phyloP scores from a whole-genome alignment of 2,797 vertebrate genomes.

The Gadopsis marmoratus region DNA sequence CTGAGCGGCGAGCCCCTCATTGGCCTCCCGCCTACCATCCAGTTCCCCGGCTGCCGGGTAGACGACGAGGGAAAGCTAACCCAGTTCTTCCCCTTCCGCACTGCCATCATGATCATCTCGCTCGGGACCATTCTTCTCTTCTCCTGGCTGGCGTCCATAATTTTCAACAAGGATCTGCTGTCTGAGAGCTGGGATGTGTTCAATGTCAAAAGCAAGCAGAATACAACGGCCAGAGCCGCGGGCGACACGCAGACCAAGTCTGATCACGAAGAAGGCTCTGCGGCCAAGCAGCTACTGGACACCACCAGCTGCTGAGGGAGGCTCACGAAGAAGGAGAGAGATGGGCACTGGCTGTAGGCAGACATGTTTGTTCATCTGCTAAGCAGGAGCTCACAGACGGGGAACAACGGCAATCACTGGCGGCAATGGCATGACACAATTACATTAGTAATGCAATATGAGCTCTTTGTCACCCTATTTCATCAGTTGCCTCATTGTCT shows the following conservation, averaged over 20 bases:
- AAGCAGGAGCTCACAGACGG: conserved; percentile 29
- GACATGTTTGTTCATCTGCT: conserved; percentile 17
- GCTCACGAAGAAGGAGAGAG: conserved; percentile 14
- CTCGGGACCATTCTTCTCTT: conserved; percentile 76
- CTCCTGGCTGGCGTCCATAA: conserved; percentile 73
- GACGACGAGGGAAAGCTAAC: conserved; percentile 68
- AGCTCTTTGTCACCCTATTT: conserved; percentile 16
- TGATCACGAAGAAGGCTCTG: neutral
- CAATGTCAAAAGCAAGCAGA: conserved; percentile 67
- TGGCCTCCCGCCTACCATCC: conserved; percentile 77
- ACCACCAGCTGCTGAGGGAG: conserved; percentile 71
- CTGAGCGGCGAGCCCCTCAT: conserved; percentile 80
- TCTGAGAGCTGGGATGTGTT: conserved; percentile 83
- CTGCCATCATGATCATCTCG: conserved; percentile 81
- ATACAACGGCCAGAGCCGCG: neutral
- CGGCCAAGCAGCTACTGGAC: conserved; percentile 64
- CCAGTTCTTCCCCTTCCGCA: conserved; percentile 88
- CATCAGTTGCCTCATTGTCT: conserved; percentile 19
- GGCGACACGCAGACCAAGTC: conserved; percentile 19
- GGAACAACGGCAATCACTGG: conserved; percentile 38
- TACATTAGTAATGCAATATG: conserved; percentile 18
- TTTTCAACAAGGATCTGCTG: conserved; percentile 85
- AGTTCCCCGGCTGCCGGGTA: conserved; percentile 80
- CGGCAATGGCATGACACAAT: conserved; percentile 6
- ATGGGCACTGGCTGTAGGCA: conserved; percentile 27